Evolutionary conservation across 1,140 invertebrate species (phyloP).

Genomic region (Galleria mellonella): DNA sequence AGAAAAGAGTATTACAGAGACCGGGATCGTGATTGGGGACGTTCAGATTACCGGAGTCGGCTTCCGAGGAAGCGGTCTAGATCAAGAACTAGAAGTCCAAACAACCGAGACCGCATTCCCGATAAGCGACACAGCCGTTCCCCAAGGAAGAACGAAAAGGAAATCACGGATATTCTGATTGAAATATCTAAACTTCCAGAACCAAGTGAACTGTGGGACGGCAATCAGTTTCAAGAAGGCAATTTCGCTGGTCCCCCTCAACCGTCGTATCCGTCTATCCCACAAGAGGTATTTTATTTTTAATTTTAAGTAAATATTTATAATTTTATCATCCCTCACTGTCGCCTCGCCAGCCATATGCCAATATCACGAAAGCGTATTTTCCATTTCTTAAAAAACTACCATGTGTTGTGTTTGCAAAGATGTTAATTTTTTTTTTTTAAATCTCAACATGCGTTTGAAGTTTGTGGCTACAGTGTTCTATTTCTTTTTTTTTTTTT

Average conservation of each 20-base stretch:
- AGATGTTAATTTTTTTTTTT: no score
- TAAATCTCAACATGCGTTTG: no score
- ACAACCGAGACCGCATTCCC: slow-evolving; percentile 9
- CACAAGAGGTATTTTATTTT: slow-evolving; percentile 26
- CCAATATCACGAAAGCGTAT: no score
- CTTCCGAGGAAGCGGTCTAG: slow-evolving; percentile 15
- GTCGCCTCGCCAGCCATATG: no score
- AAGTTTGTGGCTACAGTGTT: no score
- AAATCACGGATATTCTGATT: slow-evolving; percentile 57
- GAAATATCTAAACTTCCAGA: slow-evolving; percentile 58
- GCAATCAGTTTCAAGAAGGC: slow-evolving; percentile 37
- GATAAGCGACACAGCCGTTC: slow-evolving; percentile 41
- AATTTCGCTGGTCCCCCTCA: slow-evolving; percentile 15
- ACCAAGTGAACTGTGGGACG: slow-evolving; percentile 58
- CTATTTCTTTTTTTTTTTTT: no score
- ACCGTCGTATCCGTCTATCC: slow-evolving; percentile 16
- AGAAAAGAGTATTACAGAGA: slow-evolving; percentile 12
- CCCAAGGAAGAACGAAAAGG: slow-evolving; percentile 44
- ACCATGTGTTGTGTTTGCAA: no score
- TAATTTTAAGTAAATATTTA: not conserved
- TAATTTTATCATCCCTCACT: no score
- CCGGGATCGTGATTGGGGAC: slow-evolving; percentile 24
- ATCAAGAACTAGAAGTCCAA: slow-evolving; percentile 28
- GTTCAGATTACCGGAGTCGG: slow-evolving; percentile 21
- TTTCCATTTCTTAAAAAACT: no score